Percentiles rank a stretch among this genome's conserved stretches.
phyloP scores from a whole-genome alignment of 2,888 invertebrate species.

The Acronicta aceris region DNA sequence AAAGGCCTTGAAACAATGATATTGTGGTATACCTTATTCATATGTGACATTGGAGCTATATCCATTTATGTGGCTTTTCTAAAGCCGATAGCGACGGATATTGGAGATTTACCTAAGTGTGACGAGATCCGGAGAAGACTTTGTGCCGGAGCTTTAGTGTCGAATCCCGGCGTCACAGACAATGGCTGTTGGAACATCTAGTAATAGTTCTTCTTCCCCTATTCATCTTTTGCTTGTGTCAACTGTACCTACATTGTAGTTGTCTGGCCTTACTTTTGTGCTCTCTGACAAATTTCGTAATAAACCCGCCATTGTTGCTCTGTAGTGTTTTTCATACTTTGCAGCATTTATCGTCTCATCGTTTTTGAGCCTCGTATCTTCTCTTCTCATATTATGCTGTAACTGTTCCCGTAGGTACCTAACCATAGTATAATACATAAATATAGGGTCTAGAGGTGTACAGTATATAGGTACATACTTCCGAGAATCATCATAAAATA shows the following conservation, averaged over 20 bases:
- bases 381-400: no score
- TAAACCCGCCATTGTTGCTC: background rate
- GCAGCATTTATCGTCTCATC: no score
- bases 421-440: no score
- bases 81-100: slow-evolving; percentile 80
- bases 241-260: slow-evolving; percentile 4
- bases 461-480: no score
- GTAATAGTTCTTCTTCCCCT: slow-evolving; percentile 73
- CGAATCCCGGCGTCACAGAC: slow-evolving; percentile 69
- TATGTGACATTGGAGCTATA: slow-evolving; percentile 58
- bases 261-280: slow-evolving; percentile 22
- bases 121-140: slow-evolving; percentile 79
- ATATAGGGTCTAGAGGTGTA: no score
- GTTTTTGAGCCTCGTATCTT: no score
- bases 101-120: slow-evolving; percentile 85
- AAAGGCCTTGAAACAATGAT: slow-evolving; percentile 38
- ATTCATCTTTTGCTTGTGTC: slow-evolving; percentile 55
- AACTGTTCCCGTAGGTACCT: no score
- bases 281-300: background rate
- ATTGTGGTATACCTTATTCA: slow-evolving; percentile 52
- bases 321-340: background rate
- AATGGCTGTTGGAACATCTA: slow-evolving; percentile 72
- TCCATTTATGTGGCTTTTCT: slow-evolving; percentile 70
- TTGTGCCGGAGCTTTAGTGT: slow-evolving; percentile 75
- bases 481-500: no score